phyloP scores from a whole-genome alignment of 2,888 invertebrate genomes.

The Aphodius granarius region DNA sequence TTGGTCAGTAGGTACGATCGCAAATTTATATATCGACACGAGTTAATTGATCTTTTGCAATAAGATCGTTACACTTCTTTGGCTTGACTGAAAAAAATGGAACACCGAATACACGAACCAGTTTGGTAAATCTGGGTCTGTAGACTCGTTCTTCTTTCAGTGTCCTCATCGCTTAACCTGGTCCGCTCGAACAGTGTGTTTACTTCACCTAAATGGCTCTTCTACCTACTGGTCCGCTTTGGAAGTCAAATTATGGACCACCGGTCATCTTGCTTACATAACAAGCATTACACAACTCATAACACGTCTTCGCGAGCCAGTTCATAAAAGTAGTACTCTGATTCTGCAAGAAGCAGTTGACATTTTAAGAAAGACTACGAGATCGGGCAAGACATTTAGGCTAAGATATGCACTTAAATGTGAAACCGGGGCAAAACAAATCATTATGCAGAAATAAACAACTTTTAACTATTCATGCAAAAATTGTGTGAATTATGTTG shows the following conservation, averaged over 20 bases:
- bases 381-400: not conserved
- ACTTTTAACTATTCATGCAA: too few species aligned
- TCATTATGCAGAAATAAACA: too few species aligned
- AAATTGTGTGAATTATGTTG: too few species aligned
- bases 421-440: too few species aligned
- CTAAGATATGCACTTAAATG: not conserved
- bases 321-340: not conserved
- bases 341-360: not conserved
- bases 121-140: not conserved
- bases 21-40: not conserved
- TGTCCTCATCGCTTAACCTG: not conserved
- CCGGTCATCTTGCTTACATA: not conserved
- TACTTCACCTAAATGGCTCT: not conserved
- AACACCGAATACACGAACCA: not conserved
- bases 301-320: not conserved
- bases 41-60: not conserved
- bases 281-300: not conserved
- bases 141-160: not conserved
- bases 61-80: not conserved
- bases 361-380: not conserved
- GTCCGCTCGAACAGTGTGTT: not conserved
- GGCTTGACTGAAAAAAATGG: not conserved
- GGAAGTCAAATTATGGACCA: not conserved
- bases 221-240: not conserved
- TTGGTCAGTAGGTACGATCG: too few species aligned